These are phyloP conservation scores for Xanthia icteritia DNA, from an alignment of 2,888 invertebrate species.

Conservation along the genomic window DNA sequence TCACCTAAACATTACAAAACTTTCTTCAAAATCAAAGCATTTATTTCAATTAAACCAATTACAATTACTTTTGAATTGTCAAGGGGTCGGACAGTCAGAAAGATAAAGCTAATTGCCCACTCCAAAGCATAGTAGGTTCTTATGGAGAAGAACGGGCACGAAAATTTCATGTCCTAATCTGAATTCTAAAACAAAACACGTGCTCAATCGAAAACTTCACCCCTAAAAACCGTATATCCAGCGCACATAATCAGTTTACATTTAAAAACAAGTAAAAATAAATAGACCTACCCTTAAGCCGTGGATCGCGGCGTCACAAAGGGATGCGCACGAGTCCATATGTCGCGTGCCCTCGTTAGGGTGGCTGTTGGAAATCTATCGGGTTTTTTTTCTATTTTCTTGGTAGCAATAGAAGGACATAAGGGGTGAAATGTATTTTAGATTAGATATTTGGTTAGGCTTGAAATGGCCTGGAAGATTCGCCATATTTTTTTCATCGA, in stretches of 20 bases:
- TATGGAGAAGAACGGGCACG: too few species aligned
- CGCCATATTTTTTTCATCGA: not conserved
- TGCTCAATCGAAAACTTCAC: too few species aligned
- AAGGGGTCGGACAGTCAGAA: too few species aligned
- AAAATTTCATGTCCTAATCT: too few species aligned
- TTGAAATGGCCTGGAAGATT: not conserved
- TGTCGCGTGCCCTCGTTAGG: conserved; percentile 75
- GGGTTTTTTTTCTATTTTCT: conserved; percentile 47
- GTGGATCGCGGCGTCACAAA: conserved; percentile 69
- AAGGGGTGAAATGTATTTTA: conserved; percentile 24
- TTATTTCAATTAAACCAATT: too few species aligned
- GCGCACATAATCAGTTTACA: conserved; percentile 32
- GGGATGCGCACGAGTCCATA: conserved; percentile 86
- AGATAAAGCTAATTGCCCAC: too few species aligned
- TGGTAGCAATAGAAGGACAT: conserved; percentile 28
- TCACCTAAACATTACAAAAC: not conserved
- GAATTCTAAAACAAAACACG: not conserved
- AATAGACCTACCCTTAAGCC: conserved; percentile 62
- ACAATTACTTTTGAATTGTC: too few species aligned
- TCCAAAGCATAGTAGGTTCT: too few species aligned
- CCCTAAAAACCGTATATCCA: not conserved
- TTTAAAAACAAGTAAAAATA: conserved; percentile 61
- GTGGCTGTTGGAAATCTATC: conserved; percentile 46
- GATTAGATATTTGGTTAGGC: conserved; percentile 8
- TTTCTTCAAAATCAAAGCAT: too few species aligned